phyloP scores from a whole-genome alignment of 2,888 invertebrate genomes.

The Tachystola acroxantha region DNA sequence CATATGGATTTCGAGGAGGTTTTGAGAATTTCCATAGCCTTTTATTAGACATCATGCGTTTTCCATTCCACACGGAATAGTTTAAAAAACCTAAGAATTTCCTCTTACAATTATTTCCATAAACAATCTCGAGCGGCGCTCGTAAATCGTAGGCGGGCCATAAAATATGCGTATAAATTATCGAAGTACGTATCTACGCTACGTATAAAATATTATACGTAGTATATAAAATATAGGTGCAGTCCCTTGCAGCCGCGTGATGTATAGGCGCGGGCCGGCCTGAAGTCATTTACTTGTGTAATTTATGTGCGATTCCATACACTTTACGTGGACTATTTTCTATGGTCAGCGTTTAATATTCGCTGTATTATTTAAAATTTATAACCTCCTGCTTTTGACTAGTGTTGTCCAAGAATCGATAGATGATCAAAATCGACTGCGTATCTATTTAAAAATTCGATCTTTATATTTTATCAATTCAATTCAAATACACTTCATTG shows the following conservation, averaged over 20 bases:
- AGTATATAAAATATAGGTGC: slow-evolving; percentile 19
- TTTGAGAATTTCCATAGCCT: too few species aligned
- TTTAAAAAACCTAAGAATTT: too few species aligned
- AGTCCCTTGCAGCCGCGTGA: slow-evolving; percentile 34
- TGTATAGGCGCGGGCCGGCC: slow-evolving; percentile 30
- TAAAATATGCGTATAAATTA: slow-evolving; percentile 55
- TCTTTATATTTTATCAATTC: too few species aligned
- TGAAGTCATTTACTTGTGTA: slow-evolving; percentile 29
- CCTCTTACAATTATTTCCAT: slow-evolving; percentile 8
- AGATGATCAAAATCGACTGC: too few species aligned
- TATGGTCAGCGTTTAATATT: not conserved
- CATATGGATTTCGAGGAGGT: too few species aligned
- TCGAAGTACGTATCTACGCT: slow-evolving; percentile 24
- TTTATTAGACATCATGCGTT: too few species aligned
- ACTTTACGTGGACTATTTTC: not conserved
- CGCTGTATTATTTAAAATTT: not conserved
- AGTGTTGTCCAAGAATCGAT: too few species aligned
- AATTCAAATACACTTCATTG: too few species aligned
- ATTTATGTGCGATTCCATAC: slow-evolving; percentile 24
- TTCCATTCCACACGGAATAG: too few species aligned
- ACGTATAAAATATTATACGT: not conserved
- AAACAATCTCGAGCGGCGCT: slow-evolving; percentile 23
- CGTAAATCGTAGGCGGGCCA: slow-evolving; percentile 33
- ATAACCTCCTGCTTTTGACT: not conserved
- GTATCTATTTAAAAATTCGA: too few species aligned